A percentile compares a stretch with the other conserved stretches of the same genome.
phyloP scores from a whole-genome alignment of 2,888 invertebrate species.

The Teleiodes luculella region DNA sequence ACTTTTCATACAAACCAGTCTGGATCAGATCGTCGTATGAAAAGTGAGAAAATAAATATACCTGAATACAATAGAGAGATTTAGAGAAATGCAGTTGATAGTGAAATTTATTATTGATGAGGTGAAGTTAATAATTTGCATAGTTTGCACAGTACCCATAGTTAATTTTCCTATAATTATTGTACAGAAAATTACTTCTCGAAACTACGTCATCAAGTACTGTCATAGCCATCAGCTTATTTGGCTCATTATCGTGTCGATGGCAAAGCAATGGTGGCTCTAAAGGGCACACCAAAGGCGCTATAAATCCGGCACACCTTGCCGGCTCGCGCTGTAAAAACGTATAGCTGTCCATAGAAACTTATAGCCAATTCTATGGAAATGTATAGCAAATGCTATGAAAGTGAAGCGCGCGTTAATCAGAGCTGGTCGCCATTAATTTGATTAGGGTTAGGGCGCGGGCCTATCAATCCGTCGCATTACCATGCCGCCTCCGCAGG shows the following conservation, averaged over 20 bases:
- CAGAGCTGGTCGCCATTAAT: slow-evolving; percentile 75
- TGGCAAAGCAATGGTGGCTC: background rate
- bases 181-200: too few species aligned
- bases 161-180: too few species aligned
- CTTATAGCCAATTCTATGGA: slow-evolving; percentile 44
- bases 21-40: too few species aligned
- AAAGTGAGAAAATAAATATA: too few species aligned
- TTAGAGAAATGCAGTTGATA: too few species aligned
- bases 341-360: slow-evolving; percentile 49
- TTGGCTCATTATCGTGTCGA: background rate
- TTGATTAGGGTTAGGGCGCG: slow-evolving; percentile 79
- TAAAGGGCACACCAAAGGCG: slow-evolving; percentile 1
- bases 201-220: background rate
- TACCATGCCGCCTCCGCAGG: slow-evolving; percentile 55
- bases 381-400: slow-evolving; percentile 37
- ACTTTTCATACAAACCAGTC: too few species aligned
- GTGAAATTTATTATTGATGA: too few species aligned
- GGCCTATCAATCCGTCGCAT: slow-evolving; percentile 74
- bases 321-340: slow-evolving; percentile 12
- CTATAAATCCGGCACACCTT: slow-evolving; percentile 63
- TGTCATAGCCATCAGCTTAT: background rate
- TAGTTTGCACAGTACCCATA: too few species aligned
- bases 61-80: too few species aligned
- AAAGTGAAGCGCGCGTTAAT: slow-evolving; percentile 73
- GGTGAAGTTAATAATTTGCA: too few species aligned